These are phyloP conservation scores for Ailuropoda melanoleuca DNA, from an alignment of 2,113 vertebrate genomes.

Conservation along the genomic window DNA sequence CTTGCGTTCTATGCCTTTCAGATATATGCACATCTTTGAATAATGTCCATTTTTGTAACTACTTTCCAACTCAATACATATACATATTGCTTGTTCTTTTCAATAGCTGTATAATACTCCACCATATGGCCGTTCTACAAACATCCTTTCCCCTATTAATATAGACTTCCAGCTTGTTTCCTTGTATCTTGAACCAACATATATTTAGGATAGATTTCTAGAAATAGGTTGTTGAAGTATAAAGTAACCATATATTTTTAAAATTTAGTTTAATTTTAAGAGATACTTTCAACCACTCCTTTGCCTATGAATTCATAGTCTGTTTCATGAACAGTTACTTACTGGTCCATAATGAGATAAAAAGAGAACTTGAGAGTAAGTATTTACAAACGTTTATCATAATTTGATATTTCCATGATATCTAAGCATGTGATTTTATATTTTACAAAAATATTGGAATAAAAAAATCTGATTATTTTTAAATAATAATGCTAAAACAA, in stretches of 20 bases:
- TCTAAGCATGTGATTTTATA: background rate
- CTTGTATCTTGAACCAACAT: background rate
- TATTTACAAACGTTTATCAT: background rate
- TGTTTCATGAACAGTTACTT: background rate
- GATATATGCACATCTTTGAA: background rate
- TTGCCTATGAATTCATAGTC: background rate
- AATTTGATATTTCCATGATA: slow-evolving; percentile 6
- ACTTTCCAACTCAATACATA: background rate
- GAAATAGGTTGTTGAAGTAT: background rate
- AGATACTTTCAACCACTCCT: background rate
- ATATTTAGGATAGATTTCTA: slow-evolving; percentile 22
- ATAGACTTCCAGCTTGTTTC: slow-evolving; percentile 22
- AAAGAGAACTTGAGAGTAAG: background rate
- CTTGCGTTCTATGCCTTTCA: background rate
- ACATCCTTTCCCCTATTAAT: background rate
- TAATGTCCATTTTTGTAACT: background rate
- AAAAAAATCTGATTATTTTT: background rate
- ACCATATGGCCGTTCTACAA: background rate
- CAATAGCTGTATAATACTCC: background rate
- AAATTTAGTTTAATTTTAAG: slow-evolving; percentile 6
- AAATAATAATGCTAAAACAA: background rate
- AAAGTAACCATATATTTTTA: background rate
- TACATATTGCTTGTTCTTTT: background rate
- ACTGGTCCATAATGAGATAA: background rate
- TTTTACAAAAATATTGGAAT: background rate